Conservation (phyloP, 1,140 invertebrate genomes). For the Gonatopus flavifemur region DNA sequence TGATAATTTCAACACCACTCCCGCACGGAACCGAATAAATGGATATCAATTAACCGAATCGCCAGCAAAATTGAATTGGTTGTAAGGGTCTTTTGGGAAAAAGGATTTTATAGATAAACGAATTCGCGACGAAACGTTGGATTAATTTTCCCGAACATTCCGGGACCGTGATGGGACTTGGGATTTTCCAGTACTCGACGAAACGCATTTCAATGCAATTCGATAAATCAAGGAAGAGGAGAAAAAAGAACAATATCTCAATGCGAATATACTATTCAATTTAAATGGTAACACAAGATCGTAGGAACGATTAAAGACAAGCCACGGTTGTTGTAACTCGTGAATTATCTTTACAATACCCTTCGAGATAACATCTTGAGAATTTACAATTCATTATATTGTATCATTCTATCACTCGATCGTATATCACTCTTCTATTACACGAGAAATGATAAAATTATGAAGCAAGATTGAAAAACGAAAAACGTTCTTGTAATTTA, state of each 20-base stretch:
- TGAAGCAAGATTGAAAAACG: no score
- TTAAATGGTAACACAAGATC: no score
- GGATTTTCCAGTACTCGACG: constrained; percentile 21
- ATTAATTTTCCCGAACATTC: constrained; percentile 50
- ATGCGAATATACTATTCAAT: no score
- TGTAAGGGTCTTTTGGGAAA: constrained; percentile 25
- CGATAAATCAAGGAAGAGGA: constrained; percentile 30
- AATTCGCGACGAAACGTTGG: constrained; percentile 43
- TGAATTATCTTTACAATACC: no score
- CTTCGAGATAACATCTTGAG: constrained; percentile 13
- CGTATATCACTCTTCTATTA: no score
- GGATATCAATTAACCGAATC: constrained; percentile 32
- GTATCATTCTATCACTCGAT: neutral
- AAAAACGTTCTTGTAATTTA: no score
- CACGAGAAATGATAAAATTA: no score
- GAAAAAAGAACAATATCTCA: constrained; percentile 25
- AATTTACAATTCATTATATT: constrained; percentile 8
- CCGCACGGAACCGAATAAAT: constrained; percentile 29
- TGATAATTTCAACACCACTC: neutral
- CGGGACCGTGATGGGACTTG: constrained; percentile 27
- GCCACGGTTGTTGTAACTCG: no score
- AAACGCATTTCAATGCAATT: constrained; percentile 26
- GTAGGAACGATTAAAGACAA: no score
- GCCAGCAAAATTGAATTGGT: constrained; percentile 16
- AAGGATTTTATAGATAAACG: constrained; percentile 30